Evolutionary conservation across 2,888 invertebrate genomes (phyloP).

Genomic region (Euplexia lucipara): DNA sequence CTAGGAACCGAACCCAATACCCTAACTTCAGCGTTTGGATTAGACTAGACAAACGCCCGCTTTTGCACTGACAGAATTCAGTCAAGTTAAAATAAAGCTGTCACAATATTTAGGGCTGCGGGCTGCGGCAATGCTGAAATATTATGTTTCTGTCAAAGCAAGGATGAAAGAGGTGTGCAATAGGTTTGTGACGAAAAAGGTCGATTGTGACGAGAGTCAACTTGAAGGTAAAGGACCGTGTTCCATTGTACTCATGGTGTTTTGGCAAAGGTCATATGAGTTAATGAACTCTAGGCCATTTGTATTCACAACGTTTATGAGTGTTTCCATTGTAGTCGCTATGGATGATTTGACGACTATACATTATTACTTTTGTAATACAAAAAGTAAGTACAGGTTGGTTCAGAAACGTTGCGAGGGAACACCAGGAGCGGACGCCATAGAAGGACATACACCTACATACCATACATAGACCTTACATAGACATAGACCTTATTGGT

Average conservation of each 20-base stretch:
- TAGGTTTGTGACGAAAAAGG: constrained; percentile 26
- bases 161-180: constrained; percentile 31
- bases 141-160: constrained; percentile 28
- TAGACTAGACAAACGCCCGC: no score
- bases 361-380: no score
- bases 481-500: no score
- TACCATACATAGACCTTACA: no score
- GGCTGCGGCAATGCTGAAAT: constrained; percentile 12
- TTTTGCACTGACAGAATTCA: constrained; percentile 15
- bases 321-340: background rate
- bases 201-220: background rate
- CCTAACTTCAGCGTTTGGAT: no score
- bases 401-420: no score
- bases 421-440: no score
- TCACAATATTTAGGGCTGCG: constrained; percentile 14
- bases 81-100: constrained; percentile 11
- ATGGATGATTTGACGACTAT: no score
- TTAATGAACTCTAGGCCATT: constrained; percentile 16
- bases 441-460: no score
- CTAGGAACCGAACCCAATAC: no score
- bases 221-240: constrained; percentile 27
- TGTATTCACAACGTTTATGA: background rate
- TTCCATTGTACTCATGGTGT: constrained; percentile 30
- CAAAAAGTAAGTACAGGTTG: no score
- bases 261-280: constrained; percentile 34